Conservation (phyloP, 37 sponge, comb jelly and placozoan species). For the Aplysina aerophoba region DNA sequence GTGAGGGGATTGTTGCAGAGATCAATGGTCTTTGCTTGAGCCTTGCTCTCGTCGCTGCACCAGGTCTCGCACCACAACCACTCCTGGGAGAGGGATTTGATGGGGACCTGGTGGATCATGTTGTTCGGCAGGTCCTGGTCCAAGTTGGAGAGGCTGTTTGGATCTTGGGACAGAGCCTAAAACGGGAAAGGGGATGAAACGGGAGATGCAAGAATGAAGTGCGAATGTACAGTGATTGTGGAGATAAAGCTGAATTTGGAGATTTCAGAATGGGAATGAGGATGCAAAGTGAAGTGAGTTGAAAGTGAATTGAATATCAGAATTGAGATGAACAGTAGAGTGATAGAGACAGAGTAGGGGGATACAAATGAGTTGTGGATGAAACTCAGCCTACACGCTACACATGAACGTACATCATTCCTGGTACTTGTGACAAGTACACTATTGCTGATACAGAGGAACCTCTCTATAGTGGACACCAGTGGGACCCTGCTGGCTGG, state of each 20-base stretch:
- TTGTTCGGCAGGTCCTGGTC: slow-evolving; percentile 99
- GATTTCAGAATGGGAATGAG: too few species aligned
- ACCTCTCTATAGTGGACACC: slow-evolving; percentile 87
- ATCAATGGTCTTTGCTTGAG: slow-evolving; percentile 92
- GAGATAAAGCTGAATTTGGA: too few species aligned
- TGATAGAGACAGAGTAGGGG: background rate
- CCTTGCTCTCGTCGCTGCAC: slow-evolving; percentile 89
- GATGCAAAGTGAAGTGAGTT: too few species aligned
- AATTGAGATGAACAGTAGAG: background rate
- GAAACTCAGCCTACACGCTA: too few species aligned
- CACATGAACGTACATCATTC: too few species aligned
- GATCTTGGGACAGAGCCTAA: slow-evolving; percentile 72
- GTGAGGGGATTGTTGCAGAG: slow-evolving; percentile 97
- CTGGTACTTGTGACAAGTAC: too few species aligned
- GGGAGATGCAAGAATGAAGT: too few species aligned
- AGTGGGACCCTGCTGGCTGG: slow-evolving; percentile 96
- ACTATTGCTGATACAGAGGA: slow-evolving; percentile 91
- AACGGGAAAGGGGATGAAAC: too few species aligned
- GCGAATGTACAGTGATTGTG: too few species aligned
- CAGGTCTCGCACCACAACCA: slow-evolving; percentile 99
- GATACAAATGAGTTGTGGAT: too few species aligned
- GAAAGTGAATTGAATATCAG: too few species aligned
- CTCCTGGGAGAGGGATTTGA: slow-evolving; percentile 94
- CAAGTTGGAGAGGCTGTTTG: slow-evolving; percentile 92
- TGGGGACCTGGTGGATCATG: slow-evolving; percentile 97